Base-by-base conservation (phyloP, 53 echinoderm and acorn worm species). In the Actinopyga echinites region DNA sequence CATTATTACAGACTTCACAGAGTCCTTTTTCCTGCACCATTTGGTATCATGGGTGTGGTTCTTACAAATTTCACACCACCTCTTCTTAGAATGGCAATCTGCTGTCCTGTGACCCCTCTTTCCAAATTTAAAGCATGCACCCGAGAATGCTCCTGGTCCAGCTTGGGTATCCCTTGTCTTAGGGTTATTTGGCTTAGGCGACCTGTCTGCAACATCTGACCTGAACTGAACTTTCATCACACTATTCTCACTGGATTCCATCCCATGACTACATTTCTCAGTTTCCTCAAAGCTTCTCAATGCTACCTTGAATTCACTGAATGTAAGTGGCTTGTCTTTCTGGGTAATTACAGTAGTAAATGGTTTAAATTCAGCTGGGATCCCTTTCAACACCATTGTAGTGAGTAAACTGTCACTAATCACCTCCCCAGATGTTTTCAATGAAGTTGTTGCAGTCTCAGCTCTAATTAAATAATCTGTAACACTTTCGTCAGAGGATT, bases 401-500 rank as follows among this genome's bases (percentile, higher is more conserved):
- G 74, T 36, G 28, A 88, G 60, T 33, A 83, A 22, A 73, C 82
- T 43, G 74, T 88, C 75, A 26, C 83, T 88, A 29, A 87, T 57
- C 1, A 37, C 69, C n/a, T 83, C 88, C 38, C 52, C 63, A 25
- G 88, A 57, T 15, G 37, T 69, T 83, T 83, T 83, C 23, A 83
- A 61, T 5, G 83, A 57, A 52, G 74, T 71, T 30, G 77, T 44
- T 25, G 78, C 78, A 12, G 60, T 83, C 53, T 88, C 84, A 40
- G 88, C 83, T 25, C 88, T 67, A 5, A 83, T 58, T 21, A 88
- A 43, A 44, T 88, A 88, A 43, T 87, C 87, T 22, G 87, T 83
- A 22, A 83, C 74, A 59, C 21, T 43, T 56, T 88, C 67, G 15
- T 54, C 38, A 1, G 10, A 17, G 3, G 24, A 7, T 52, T 71